phyloP scores from a whole-genome alignment of 2,888 invertebrate genomes.

The Chorisops tibialis region DNA sequence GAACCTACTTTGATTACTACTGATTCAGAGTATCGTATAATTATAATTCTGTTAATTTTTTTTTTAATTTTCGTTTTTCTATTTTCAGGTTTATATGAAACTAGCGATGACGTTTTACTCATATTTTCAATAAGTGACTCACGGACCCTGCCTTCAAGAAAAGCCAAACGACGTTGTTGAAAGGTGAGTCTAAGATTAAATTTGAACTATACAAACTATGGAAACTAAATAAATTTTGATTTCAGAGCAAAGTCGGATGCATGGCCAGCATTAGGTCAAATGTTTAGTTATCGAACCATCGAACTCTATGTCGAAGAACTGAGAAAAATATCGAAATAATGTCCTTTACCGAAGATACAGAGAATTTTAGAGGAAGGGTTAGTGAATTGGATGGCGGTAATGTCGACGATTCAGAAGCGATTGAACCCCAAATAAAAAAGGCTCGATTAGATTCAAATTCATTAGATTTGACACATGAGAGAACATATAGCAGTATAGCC shows the following conservation, averaged over 20 bases:
- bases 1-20: no score
- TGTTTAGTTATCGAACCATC: no score
- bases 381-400: conserved; percentile 67
- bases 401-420: conserved; percentile 69
- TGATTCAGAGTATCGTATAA: no score
- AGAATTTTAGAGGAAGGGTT: conserved; percentile 79
- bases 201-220: not conserved
- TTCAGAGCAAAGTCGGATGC: conserved; percentile 83
- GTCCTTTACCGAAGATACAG: conserved; percentile 90
- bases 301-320: conserved; percentile 87
- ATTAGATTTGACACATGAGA: no score
- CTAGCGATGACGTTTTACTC: conserved; percentile 91
- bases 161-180: no score
- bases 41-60: no score
- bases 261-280: no score
- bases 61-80: no score
- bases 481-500: no score
- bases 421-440: no score
- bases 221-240: no score
- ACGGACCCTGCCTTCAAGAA: conserved; percentile 74
- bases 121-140: conserved; percentile 91
- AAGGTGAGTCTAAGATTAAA: conserved; percentile 51
- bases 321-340: conserved; percentile 96
- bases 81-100: conserved; percentile 88
- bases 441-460: no score